Conservation (phyloP, 2,113 vertebrate genomes). For the Cephalopterus ornatus region DNA sequence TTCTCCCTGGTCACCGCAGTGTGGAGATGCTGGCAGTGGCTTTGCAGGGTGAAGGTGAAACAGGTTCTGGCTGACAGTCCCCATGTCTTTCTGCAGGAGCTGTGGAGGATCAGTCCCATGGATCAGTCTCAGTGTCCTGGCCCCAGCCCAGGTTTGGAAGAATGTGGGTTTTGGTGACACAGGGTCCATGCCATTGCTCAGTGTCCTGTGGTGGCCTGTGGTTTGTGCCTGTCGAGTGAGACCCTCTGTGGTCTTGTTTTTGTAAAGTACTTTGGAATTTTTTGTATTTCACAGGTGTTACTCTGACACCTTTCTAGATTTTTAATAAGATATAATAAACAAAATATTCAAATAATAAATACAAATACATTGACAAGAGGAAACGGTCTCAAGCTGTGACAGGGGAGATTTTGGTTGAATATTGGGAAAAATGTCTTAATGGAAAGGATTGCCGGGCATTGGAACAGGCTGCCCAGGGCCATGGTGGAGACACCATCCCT, state of each 20-base stretch:
- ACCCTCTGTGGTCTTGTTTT: no score
- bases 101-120: neutral
- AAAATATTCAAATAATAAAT: neutral
- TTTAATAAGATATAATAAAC: neutral
- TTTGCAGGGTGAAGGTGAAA: neutral
- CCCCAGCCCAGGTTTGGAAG: neutral
- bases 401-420: neutral
- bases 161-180: rapidly evolving
- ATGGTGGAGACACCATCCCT: neutral
- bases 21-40: neutral
- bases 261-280: neutral
- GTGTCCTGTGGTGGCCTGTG: neutral
- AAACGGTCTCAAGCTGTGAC: neutral
- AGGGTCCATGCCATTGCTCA: rapidly evolving
- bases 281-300: neutral
- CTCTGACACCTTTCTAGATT: neutral
- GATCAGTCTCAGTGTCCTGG: neutral
- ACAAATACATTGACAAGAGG: neutral
- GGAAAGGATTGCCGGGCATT: neutral
- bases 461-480: neutral
- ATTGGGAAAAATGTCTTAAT: neutral
- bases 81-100: neutral
- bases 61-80: neutral
- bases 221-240: neutral
- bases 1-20: neutral